These are phyloP conservation scores for Eupithecia subfuscata DNA, from an alignment of 2,888 invertebrate genomes.

Conservation along the genomic window DNA sequence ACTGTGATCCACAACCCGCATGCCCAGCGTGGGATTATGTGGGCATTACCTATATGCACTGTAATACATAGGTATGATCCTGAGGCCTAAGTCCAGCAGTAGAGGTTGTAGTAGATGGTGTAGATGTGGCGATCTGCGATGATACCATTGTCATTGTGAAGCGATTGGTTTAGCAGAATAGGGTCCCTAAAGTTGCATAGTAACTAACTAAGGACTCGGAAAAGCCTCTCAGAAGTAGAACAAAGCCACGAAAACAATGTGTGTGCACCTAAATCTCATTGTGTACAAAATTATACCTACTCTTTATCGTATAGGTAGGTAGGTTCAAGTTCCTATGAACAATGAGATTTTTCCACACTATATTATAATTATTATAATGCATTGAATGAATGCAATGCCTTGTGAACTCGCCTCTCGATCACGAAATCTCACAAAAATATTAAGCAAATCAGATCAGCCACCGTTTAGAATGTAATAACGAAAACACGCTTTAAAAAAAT, in stretches of 20 bases:
- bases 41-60: not conserved
- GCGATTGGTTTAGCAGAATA: not conserved
- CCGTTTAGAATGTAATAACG: not conserved
- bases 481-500: not conserved
- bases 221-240: not conserved
- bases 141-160: not conserved
- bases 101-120: not conserved
- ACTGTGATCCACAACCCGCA: not conserved
- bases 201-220: not conserved
- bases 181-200: not conserved
- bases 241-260: not conserved
- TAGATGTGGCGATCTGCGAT: not conserved
- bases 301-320: not conserved
- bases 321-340: not conserved
- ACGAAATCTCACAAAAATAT: not conserved
- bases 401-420: not conserved
- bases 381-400: not conserved
- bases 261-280: not conserved
- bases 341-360: constrained; percentile 3
- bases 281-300: constrained; percentile 8
- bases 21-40: not conserved
- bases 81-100: not conserved
- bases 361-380: not conserved
- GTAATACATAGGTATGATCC: not conserved
- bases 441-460: not conserved